phyloP scores from a whole-genome alignment of 2,888 invertebrate species.

The Drosophila imparisetae region DNA sequence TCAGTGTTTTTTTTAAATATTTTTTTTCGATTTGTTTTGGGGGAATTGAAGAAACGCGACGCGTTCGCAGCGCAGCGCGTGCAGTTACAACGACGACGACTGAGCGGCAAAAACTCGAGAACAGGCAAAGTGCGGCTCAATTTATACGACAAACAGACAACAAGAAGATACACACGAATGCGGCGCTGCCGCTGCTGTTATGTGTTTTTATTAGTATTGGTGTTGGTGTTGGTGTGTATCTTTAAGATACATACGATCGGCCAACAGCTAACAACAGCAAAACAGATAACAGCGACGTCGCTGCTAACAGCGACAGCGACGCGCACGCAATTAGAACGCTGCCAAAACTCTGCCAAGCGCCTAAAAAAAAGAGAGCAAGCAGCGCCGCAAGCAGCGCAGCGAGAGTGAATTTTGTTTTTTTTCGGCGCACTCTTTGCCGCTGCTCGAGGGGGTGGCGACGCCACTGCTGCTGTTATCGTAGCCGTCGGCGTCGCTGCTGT shows the following conservation, averaged over 20 bases:
- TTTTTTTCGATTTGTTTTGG: slow-evolving; percentile 21
- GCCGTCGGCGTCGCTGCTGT: slow-evolving; percentile 42
- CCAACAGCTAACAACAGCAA: slow-evolving; percentile 17
- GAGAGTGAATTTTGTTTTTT: slow-evolving; percentile 63
- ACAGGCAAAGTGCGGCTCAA: slow-evolving; percentile 81
- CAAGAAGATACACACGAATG: slow-evolving; percentile 73
- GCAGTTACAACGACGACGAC: slow-evolving; percentile 78
- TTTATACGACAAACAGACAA: slow-evolving; percentile 77
- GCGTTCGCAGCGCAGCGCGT: slow-evolving; percentile 63
- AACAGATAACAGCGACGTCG: slow-evolving; percentile 60
- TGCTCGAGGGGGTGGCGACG: slow-evolving; percentile 57
- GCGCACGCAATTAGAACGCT: slow-evolving; percentile 73
- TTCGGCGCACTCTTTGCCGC: slow-evolving; percentile 42
- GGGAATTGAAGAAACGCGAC: slow-evolving; percentile 42
- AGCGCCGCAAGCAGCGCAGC: slow-evolving; percentile 55
- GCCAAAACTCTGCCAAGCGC: slow-evolving; percentile 33
- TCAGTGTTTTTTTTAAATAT: slow-evolving; percentile 1
- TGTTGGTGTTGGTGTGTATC: slow-evolving; percentile 47
- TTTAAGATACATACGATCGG: slow-evolving; percentile 75
- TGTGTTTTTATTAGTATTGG: slow-evolving; percentile 23
- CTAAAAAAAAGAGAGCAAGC: slow-evolving; percentile 43
- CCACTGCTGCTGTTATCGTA: slow-evolving; percentile 58
- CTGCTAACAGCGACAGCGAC: slow-evolving; percentile 49
- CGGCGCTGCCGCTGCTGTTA: slow-evolving; percentile 34
- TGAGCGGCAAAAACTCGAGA: slow-evolving; percentile 80